A percentile compares a stretch with the other conserved stretches of the same genome.
phyloP scores from a whole-genome alignment of 2,888 invertebrate genomes.

The Dorcus hopei region DNA sequence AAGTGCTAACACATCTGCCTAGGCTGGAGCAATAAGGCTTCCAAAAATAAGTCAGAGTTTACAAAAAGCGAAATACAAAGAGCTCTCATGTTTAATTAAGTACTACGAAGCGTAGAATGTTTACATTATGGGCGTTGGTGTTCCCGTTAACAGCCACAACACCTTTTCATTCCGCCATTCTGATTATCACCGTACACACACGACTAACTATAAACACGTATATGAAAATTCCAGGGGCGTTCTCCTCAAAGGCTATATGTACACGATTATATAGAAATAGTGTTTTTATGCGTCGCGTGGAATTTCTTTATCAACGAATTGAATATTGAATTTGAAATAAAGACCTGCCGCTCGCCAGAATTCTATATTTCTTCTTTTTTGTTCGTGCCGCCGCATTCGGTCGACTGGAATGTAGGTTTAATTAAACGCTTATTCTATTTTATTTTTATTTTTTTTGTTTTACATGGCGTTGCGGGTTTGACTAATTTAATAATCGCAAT shows the following conservation, averaged over 20 bases:
- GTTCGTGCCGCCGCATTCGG: not conserved
- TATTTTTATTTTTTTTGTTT: too few relatives aligned
- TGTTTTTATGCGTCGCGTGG: constrained; percentile 11
- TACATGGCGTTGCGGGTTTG: too few relatives aligned
- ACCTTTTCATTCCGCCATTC: not conserved
- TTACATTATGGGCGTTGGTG: not conserved
- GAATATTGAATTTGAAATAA: not conserved
- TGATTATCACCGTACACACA: not conserved
- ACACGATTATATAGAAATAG: not conserved
- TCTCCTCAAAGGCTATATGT: not conserved
- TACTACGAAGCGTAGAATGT: not conserved
- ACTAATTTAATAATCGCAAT: too few relatives aligned
- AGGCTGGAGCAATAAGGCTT: too few relatives aligned
- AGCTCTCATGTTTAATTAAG: not conserved
- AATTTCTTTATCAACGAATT: constrained; percentile 11
- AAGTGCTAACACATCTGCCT: too few relatives aligned
- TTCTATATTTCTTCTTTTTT: not conserved
- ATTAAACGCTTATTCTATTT: too few relatives aligned
- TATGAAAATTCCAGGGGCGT: constrained; percentile 9
- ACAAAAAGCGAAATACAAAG: too few relatives aligned
- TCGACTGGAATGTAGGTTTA: too few relatives aligned
- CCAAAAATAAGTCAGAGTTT: too few relatives aligned
- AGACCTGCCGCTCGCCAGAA: not conserved
- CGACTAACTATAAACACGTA: constrained; percentile 1
- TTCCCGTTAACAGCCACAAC: not conserved